phyloP scores from a whole-genome alignment of 2,113 vertebrate species.

The Ia io region DNA sequence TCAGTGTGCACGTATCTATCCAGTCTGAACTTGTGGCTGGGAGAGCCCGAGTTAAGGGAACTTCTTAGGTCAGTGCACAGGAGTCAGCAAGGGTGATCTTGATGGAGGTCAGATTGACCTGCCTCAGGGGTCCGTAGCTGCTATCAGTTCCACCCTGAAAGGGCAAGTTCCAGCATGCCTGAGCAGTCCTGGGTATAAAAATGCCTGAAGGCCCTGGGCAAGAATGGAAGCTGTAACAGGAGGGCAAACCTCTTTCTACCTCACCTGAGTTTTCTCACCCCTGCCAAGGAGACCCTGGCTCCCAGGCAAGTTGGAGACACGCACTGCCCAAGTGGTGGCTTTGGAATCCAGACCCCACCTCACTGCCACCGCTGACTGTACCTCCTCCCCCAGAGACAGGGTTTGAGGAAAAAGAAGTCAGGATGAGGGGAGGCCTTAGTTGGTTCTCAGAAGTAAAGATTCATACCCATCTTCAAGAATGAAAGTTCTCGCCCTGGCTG shows the following conservation, averaged over 20 bases:
- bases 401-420: neutral
- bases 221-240: neutral
- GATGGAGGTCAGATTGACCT: neutral
- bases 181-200: neutral
- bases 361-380: neutral
- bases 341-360: neutral
- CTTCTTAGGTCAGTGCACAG: neutral
- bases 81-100: neutral
- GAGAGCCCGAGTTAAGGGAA: neutral
- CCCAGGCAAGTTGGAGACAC: neutral
- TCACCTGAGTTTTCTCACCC: neutral
- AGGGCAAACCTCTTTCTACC: neutral
- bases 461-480: neutral
- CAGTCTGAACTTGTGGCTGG: too few relatives aligned
- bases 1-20: neutral
- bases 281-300: neutral
- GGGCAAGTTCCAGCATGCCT: rapidly evolving
- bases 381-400: neutral
- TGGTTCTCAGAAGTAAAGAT: neutral
- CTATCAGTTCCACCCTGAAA: neutral
- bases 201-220: neutral
- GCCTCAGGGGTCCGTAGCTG: too few relatives aligned
- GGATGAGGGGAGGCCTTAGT: neutral
- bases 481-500: too few relatives aligned
- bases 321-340: neutral